phyloP scores from a whole-genome alignment of 1,140 invertebrate species.

The Centruroides vittatus region DNA sequence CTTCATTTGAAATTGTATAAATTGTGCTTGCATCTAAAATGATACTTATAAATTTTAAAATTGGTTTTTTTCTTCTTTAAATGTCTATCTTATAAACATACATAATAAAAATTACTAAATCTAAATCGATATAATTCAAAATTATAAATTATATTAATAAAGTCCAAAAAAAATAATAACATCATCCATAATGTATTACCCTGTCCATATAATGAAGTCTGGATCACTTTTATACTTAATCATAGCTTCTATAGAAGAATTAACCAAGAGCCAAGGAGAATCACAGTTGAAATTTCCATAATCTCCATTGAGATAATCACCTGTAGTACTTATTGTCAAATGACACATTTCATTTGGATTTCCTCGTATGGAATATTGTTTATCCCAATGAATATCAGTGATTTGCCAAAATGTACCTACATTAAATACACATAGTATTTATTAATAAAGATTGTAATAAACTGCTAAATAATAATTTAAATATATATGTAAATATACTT shows the following conservation, averaged over 20 bases:
- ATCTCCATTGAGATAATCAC: constrained; percentile 30
- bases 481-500: too few species aligned
- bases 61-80: too few species aligned
- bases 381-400: constrained; percentile 76
- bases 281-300: constrained; percentile 79
- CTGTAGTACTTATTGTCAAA: neutral
- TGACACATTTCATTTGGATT: constrained; percentile 31
- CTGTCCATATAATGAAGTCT: constrained; percentile 85
- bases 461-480: too few species aligned
- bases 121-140: too few species aligned
- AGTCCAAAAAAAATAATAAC: neutral
- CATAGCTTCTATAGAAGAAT: constrained; percentile 70
- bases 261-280: constrained; percentile 65
- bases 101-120: too few species aligned
- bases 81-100: too few species aligned
- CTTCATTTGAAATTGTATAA: too few species aligned
- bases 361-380: constrained; percentile 52
- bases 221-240: constrained; percentile 55
- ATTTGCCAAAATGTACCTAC: constrained; percentile 85
- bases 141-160: too few species aligned
- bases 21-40: too few species aligned
- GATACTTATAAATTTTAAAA: too few species aligned
- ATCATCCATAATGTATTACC: constrained; percentile 42
- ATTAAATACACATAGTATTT: too few species aligned
- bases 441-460: too few species aligned